phyloP scores from a whole-genome alignment of 2,888 invertebrate species.

The Ectropis crepuscularia region DNA sequence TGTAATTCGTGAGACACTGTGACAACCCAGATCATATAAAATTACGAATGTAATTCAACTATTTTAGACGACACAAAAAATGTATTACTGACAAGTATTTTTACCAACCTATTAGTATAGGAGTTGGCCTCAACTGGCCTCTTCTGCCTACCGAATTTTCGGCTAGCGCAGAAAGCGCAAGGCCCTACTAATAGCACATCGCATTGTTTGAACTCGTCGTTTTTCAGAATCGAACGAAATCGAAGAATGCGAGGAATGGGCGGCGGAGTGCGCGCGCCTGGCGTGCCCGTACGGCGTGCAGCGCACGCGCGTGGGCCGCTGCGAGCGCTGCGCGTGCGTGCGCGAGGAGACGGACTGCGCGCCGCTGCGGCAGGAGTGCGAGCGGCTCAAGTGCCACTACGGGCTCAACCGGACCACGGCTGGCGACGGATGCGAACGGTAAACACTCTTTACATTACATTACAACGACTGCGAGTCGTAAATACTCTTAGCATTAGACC shows the following conservation, averaged over 20 bases:
- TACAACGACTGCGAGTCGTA: too few species aligned
- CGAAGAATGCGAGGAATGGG: constrained; percentile 48
- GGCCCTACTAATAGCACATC: too few species aligned
- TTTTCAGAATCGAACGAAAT: constrained; percentile 40
- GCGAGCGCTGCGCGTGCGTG: constrained; percentile 86
- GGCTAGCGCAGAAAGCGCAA: too few species aligned
- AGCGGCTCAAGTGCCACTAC: constrained; percentile 87
- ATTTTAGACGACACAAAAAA: too few species aligned
- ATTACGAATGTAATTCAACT: too few species aligned
- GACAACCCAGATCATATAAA: too few species aligned
- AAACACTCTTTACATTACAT: constrained; percentile 2
- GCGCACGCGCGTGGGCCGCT: constrained; percentile 81
- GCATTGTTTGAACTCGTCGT: neutral
- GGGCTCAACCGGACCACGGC: constrained; percentile 82
- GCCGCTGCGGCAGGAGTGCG: constrained; percentile 85
- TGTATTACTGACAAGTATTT: too few species aligned
- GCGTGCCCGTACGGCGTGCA: constrained; percentile 90
- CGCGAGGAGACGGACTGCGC: constrained; percentile 79
- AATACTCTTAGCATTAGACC: too few species aligned
- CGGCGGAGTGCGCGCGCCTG: constrained; percentile 86
- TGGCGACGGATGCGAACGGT: constrained; percentile 65
- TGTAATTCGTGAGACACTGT: too few species aligned
- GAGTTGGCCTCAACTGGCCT: too few species aligned
- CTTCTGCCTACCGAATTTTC: too few species aligned
- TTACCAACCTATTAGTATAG: too few species aligned